These are phyloP conservation scores for Miniopterus natalensis DNA, from an alignment of 2,113 vertebrate species.

Conservation along the genomic window DNA sequence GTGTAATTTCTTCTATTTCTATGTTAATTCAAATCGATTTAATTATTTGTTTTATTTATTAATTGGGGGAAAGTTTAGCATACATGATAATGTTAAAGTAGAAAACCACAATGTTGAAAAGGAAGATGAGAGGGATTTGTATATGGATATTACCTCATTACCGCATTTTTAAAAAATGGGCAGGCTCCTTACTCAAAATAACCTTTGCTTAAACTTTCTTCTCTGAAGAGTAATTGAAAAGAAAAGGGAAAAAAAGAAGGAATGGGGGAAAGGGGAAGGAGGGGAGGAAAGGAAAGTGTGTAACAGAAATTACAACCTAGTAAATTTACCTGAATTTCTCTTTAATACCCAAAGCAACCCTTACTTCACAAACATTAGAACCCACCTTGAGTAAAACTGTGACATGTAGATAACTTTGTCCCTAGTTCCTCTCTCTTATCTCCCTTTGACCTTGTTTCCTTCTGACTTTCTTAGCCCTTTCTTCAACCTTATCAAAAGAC, in stretches of 20 bases:
- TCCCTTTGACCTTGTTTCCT: neutral
- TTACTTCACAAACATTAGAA: neutral
- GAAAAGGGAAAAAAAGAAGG: neutral
- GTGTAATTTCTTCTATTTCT: conserved; percentile 39
- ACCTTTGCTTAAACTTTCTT: neutral
- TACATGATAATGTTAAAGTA: neutral
- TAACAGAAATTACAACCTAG: neutral
- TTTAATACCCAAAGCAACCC: neutral
- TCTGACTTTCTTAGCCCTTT: neutral
- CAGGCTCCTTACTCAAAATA: conserved; percentile 30
- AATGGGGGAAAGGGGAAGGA: fast-evolving
- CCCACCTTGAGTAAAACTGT: neutral
- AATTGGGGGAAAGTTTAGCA: neutral
- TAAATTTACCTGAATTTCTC: neutral
- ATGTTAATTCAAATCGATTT: conserved; percentile 40
- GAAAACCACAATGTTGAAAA: conserved; percentile 11
- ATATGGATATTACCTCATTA: neutral
- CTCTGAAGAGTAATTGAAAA: neutral
- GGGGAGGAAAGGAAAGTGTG: neutral
- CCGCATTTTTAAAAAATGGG: neutral
- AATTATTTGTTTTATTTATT: conserved; percentile 57
- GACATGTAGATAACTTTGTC: neutral
- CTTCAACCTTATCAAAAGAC: neutral
- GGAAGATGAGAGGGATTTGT: neutral
- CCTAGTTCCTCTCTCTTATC: neutral